Conservation (phyloP, 1,140 invertebrate genomes). For the Leptopilina boulardi region DNA sequence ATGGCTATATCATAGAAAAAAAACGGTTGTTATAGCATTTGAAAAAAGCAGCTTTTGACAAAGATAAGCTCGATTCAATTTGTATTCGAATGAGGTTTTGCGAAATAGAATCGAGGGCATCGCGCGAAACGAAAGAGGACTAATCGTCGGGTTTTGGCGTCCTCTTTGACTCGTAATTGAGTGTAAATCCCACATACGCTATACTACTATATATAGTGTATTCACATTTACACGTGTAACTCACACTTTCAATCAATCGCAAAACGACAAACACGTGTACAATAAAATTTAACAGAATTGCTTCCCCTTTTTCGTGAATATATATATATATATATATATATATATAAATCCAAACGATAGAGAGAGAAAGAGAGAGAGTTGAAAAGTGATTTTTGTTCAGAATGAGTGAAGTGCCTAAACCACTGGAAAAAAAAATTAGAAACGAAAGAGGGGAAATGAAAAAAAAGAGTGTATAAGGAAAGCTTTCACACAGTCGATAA, state of each 20-base stretch:
- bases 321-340: too few relatives aligned
- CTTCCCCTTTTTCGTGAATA: not conserved
- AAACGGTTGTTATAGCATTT: not conserved
- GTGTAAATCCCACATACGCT: not conserved
- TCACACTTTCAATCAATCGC: not conserved
- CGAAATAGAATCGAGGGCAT: conserved; percentile 16
- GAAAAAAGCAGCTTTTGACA: conserved; percentile 7
- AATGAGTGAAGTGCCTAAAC: conserved; percentile 10
- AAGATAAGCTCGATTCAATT: conserved; percentile 21
- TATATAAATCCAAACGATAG: too few relatives aligned
- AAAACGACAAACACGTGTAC: not conserved
- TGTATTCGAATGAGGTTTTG: conserved; percentile 16
- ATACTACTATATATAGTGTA: too few relatives aligned
- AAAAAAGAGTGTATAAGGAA: not conserved
- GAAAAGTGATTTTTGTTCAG: conserved; percentile 27
- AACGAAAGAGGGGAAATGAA: not conserved
- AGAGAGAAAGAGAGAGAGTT: too few relatives aligned
- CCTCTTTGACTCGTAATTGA: conserved; percentile 39
- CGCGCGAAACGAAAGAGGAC: not conserved
- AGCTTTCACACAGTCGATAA: conserved; percentile 5
- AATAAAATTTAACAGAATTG: not conserved
- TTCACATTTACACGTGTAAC: conserved; percentile 21
- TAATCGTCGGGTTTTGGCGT: conserved; percentile 15
- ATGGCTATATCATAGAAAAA: not conserved
- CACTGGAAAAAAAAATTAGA: not conserved